Conservation (phyloP, 2,113 vertebrate species). For the Salvelinus namaycush region DNA sequence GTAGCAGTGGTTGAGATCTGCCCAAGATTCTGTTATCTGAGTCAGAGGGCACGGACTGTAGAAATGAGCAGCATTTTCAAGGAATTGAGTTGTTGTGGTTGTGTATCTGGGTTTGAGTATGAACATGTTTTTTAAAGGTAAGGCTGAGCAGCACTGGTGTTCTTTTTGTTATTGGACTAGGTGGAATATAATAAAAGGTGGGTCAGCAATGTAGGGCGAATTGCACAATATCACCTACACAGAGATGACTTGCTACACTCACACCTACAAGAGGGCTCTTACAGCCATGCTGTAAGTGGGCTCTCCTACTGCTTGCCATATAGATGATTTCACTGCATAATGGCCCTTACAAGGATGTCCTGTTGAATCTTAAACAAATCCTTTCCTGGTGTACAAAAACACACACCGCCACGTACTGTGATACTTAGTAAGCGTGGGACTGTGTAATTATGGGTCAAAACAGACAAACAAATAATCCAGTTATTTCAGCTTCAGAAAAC, state of each 20-base stretch:
- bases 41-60: not conserved
- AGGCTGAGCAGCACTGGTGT: not conserved
- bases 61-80: not conserved
- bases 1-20: not conserved
- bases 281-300: no score
- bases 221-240: conserved; percentile 15
- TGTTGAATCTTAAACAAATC: not conserved
- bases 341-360: no score
- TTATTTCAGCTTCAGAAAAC: no score
- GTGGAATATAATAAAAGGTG: conserved; percentile 26
- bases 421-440: no score
- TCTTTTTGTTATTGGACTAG: not conserved
- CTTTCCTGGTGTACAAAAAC: not conserved
- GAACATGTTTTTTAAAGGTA: not conserved
- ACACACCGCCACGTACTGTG: no score
- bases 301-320: no score
- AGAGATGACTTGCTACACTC: not conserved
- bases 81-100: not conserved
- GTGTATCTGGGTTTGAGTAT: not conserved
- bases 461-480: no score
- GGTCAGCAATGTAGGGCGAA: conserved; percentile 21
- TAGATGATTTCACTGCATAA: no score
- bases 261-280: not conserved
- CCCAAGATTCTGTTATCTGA: not conserved
- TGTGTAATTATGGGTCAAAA: no score